Evolutionary conservation across 2,797 vertebrate genomes (phyloP).

Genomic region (Choloepus didactylus): DNA sequence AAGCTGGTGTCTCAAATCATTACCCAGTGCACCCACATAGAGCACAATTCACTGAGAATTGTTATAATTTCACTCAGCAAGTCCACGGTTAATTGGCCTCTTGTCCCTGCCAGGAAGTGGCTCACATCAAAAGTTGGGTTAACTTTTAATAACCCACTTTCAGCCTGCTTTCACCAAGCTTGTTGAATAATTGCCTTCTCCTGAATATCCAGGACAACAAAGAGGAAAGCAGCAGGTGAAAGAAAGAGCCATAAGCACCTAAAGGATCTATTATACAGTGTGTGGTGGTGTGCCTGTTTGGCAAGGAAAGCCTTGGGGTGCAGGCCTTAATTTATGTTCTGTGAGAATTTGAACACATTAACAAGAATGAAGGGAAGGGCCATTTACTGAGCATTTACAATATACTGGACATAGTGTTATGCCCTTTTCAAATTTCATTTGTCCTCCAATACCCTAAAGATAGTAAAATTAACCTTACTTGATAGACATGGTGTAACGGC

Average conservation of each 20-base stretch:
- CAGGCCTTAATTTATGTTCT: not conserved
- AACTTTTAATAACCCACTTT: slow-evolving; percentile 18
- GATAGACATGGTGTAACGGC: not conserved
- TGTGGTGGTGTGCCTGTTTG: no score
- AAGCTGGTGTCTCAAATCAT: slow-evolving; percentile 77
- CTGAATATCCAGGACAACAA: not conserved
- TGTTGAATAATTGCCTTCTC: not conserved
- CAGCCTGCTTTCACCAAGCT: slow-evolving; percentile 38
- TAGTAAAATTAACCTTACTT: not conserved
- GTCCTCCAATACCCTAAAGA: not conserved
- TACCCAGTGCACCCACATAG: slow-evolving; percentile 69
- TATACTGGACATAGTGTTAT: not conserved
- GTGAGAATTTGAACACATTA: not conserved
- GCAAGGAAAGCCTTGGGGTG: not conserved
- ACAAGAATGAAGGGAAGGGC: not conserved
- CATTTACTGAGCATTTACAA: not conserved
- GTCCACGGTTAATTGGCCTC: slow-evolving; percentile 70
- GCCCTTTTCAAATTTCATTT: not conserved
- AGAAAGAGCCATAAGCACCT: not conserved
- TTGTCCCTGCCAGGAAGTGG: slow-evolving; percentile 45
- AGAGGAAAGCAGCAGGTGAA: not conserved
- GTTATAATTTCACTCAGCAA: slow-evolving; percentile 67
- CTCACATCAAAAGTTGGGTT: slow-evolving; percentile 57
- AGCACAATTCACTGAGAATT: slow-evolving; percentile 66
- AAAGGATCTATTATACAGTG: not conserved